These are phyloP conservation scores for Portevinia maculata DNA, from an alignment of 2,888 invertebrate genomes.

Conservation along the genomic window DNA sequence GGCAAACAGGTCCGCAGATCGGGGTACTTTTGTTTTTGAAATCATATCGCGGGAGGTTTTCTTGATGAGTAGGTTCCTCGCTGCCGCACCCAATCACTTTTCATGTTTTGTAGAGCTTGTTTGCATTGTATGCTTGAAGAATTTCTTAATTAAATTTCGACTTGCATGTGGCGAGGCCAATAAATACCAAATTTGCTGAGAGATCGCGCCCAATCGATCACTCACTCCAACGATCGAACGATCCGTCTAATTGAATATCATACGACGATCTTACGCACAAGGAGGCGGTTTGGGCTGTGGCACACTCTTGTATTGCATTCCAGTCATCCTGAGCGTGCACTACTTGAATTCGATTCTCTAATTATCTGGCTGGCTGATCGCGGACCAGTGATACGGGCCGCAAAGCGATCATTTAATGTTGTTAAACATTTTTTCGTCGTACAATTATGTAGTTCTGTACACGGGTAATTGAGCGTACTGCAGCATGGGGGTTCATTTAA, in stretches of 20 bases:
- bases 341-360: constrained; percentile 59
- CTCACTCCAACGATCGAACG: constrained; percentile 37
- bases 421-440: constrained; percentile 49
- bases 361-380: constrained; percentile 59
- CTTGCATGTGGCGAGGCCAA: constrained; percentile 12
- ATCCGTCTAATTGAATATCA: constrained; percentile 55
- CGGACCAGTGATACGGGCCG: constrained; percentile 40
- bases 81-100: constrained; percentile 9
- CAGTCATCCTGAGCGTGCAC: constrained; percentile 17
- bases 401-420: constrained; percentile 65
- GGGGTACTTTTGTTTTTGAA: constrained; percentile 26
- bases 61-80: constrained; percentile 10
- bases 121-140: constrained; percentile 28
- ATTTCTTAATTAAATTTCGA: constrained; percentile 52
- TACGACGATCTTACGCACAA: neutral
- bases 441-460: constrained; percentile 50
- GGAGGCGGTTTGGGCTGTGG: constrained; percentile 50
- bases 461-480: constrained; percentile 52
- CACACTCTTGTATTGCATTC: constrained; percentile 26
- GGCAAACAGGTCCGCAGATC: constrained; percentile 13
- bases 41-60: constrained; percentile 62
- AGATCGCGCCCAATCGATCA: constrained; percentile 65
- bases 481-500: constrained; percentile 64
- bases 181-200: constrained; percentile 61
- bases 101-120: constrained; percentile 20